Percentiles rank a stretch among this genome's conserved stretches.
Conservation (phyloP, 1,140 invertebrate genomes). For the Sipha flava region DNA sequence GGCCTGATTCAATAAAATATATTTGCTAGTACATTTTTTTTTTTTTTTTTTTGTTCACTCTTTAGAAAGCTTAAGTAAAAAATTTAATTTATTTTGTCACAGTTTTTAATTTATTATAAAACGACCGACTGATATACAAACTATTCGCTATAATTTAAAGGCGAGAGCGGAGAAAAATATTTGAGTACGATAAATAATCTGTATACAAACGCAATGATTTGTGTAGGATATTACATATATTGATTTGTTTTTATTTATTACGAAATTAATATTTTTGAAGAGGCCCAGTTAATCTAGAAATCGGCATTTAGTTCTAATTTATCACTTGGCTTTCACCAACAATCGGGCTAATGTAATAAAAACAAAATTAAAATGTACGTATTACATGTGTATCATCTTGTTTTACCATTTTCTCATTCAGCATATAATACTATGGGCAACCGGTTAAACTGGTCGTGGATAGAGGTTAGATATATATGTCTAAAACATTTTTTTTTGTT, state of each 20-base stretch:
- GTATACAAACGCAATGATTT: neutral
- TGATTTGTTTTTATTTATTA: neutral
- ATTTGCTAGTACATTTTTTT: too few relatives aligned
- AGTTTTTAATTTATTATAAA: too few relatives aligned
- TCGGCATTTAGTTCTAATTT: neutral
- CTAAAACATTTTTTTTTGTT: neutral
- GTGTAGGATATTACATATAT: neutral
- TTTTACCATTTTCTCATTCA: conserved; percentile 1
- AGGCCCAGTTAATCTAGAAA: conserved; percentile 12
- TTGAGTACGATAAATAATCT: neutral
- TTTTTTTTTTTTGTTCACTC: too few relatives aligned
- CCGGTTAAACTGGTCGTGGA: conserved; percentile 8
- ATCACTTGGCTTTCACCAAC: conserved; percentile 20
- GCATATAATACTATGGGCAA: neutral
- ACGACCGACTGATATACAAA: neutral
- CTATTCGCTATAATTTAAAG: neutral
- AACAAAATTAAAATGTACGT: neutral
- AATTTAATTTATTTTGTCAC: too few relatives aligned
- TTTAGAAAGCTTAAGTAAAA: too few relatives aligned
- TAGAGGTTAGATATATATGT: neutral
- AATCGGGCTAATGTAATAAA: conserved; percentile 17
- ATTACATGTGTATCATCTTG: conserved; percentile 29
- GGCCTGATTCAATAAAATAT: too few relatives aligned
- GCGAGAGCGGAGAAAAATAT: neutral
- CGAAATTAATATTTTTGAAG: neutral